Evolutionary conservation across 2,888 invertebrate genomes (phyloP), one percentile per base, ranked within the genome.

Genomic region (Eupithecia abbreviata): DNA sequence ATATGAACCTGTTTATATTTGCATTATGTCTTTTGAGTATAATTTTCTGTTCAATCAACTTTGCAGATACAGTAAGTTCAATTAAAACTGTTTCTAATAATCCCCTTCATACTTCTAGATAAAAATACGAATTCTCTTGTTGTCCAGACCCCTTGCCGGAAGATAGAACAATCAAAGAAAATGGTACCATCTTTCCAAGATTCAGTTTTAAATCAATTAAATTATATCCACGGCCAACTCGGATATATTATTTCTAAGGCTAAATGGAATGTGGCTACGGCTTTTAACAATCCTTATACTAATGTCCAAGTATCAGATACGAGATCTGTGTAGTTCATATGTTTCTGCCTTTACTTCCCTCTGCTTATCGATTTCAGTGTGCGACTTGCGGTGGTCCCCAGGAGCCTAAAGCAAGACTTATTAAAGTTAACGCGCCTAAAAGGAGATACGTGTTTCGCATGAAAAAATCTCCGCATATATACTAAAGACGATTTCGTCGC

Each of bases 381-480:
- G 85, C 85, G 15, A 82, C 81, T 75, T 92, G 92, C 82, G 85
- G 84, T 70, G 81, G 84, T 15, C 77, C 72, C 58, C 81, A 80
- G 30, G 82, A 83, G 41, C 74, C 79, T n/a, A 74, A 43, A 75
- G 77, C 76, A 12, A 86, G 85, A 80, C 82, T 90, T 47, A 18
- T 91, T 55, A 93, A 91, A 90, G 70, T 91, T n/a, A 74, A 84
- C 58, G 79, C 90, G 62, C 92, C 93, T 42, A 89, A 86, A 76
- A 89, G 90, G 77, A 92, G 87, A 86, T 89, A 83, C 80, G 80
- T 91, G 18, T 88, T 86, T 74, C 91, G 92, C 51, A 43, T 93
- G 76, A 82, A 84, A 78, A 90, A 89, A 71, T 84, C 81, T 45
- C 88, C 88, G 15, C 92, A 92, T 12, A 90, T 90, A 3, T 93